phyloP scores from a whole-genome alignment of 2,797 vertebrate genomes.

The Podargus strigoides region DNA sequence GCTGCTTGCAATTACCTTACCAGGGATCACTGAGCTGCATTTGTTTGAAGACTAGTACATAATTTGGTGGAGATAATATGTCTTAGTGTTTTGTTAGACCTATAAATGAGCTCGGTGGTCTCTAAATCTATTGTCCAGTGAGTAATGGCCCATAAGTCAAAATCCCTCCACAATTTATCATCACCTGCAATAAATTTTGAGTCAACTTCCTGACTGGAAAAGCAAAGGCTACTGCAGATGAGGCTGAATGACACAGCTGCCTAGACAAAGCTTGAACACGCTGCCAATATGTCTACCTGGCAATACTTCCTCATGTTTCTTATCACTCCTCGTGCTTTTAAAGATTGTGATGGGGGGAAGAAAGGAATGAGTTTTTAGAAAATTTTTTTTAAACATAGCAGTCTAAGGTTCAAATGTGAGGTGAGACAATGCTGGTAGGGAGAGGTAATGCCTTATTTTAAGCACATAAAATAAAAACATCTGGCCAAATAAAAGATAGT shows the following conservation, averaged over 20 bases:
- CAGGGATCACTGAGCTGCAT: background rate
- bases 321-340: background rate
- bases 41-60: background rate
- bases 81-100: background rate
- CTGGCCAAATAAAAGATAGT: background rate
- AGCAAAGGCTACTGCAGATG: background rate
- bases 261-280: background rate
- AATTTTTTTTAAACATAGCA: background rate
- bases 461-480: background rate
- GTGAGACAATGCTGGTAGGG: background rate
- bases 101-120: background rate
- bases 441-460: background rate
- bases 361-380: background rate
- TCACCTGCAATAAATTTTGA: background rate
- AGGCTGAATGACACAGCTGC: background rate
- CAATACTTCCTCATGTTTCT: background rate
- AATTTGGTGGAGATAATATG: background rate
- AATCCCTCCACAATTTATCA: background rate
- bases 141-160: background rate
- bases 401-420: background rate
- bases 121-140: constrained; percentile 29
- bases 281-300: background rate
- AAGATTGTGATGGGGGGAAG: background rate
- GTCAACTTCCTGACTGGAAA: background rate
- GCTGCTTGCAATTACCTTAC: constrained; percentile 22